Conservation (phyloP, 2,113 vertebrate species). For the Dendropsophus ebraccatus region DNA sequence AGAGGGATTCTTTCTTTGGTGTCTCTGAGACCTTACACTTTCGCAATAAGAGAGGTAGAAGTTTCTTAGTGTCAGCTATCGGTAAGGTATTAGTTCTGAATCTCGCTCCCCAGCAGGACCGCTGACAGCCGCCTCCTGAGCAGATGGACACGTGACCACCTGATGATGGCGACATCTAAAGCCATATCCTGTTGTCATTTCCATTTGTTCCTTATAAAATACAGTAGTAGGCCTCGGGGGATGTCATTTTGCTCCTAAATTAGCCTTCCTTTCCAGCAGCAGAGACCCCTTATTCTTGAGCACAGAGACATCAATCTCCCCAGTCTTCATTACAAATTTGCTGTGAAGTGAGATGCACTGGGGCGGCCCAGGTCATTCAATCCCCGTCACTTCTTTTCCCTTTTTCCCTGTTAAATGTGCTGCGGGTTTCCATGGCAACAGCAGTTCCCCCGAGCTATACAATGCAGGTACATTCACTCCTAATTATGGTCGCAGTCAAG, state of each 20-base stretch:
- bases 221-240: background rate
- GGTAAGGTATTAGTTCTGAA: slow-evolving; percentile 1
- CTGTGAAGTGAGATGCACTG: slow-evolving; percentile 35
- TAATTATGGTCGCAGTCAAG: slow-evolving; percentile 47
- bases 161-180: background rate
- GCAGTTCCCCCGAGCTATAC: slow-evolving; percentile 15
- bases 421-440: slow-evolving; percentile 43
- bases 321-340: slow-evolving; percentile 40
- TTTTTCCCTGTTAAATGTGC: slow-evolving; percentile 20
- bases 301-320: slow-evolving; percentile 16
- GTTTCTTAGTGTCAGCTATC: background rate
- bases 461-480: slow-evolving; percentile 51
- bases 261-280: background rate
- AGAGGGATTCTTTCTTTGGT: too few relatives aligned
- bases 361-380: slow-evolving; percentile 27
- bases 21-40: background rate
- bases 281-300: slow-evolving; percentile 2
- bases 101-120: background rate
- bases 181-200: background rate
- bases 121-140: background rate
- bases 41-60: too few relatives aligned
- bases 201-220: background rate
- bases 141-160: background rate
- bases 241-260: slow-evolving; percentile 17
- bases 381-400: slow-evolving; percentile 39